Percentiles rank a stretch among this genome's conserved stretches.
Conservation (phyloP, 2,113 vertebrate species). For the Falcunculus frontatus region DNA sequence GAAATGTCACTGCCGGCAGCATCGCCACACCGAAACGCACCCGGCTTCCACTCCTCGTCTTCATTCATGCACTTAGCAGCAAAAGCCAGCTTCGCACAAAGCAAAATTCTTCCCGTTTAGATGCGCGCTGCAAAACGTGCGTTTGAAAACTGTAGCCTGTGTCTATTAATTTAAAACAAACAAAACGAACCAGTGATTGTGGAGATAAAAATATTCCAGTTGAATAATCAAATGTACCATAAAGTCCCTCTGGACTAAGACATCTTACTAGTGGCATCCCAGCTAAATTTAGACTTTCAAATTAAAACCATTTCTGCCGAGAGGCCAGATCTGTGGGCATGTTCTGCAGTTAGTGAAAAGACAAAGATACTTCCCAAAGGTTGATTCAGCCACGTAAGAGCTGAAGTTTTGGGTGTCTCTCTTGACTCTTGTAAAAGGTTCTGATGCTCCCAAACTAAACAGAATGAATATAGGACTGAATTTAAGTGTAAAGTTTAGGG, state of each 20-base stretch:
- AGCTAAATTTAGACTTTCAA: conserved; percentile 20
- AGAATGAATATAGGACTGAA: not conserved
- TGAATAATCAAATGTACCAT: not conserved
- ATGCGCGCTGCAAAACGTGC: not conserved
- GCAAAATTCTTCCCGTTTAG: not conserved
- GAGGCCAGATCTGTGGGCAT: not conserved
- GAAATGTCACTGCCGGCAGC: not conserved
- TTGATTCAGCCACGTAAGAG: not conserved
- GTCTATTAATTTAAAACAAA: not conserved
- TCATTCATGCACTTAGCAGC: not conserved
- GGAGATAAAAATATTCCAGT: not conserved
- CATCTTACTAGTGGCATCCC: conserved; percentile 16
- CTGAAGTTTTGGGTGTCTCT: not conserved
- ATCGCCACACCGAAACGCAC: not conserved
- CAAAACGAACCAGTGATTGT: not conserved
- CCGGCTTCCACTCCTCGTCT: not conserved
- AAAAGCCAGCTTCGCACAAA: not conserved
- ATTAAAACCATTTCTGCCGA: conserved; percentile 9
- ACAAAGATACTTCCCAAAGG: not conserved
- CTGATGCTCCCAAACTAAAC: not conserved
- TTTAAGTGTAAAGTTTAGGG: not conserved
- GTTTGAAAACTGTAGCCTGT: not conserved
- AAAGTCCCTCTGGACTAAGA: not conserved
- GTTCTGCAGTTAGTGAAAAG: not conserved
- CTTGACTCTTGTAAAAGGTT: not conserved